A percentile compares a stretch with the other conserved stretches of the same genome.
Conservation (phyloP, 2,888 invertebrate species). For the Yponomeuta cagnagella region DNA sequence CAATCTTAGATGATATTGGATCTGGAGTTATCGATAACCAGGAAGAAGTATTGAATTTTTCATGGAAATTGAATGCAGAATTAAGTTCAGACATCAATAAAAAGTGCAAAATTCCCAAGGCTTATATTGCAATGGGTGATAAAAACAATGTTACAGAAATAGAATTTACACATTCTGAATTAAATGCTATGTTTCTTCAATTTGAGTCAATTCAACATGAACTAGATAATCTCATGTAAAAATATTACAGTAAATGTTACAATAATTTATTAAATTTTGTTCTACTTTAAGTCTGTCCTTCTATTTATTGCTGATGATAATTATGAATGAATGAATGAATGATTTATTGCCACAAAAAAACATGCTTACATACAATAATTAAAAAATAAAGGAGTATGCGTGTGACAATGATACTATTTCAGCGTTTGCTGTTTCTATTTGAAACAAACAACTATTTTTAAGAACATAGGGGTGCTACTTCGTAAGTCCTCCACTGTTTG, state of each 20-base stretch:
- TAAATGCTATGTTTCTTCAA: constrained; percentile 58
- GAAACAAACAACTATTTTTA: too few species aligned
- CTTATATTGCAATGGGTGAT: constrained; percentile 43
- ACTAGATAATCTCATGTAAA: constrained; percentile 50
- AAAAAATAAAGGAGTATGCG: too few species aligned
- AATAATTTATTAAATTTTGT: not conserved
- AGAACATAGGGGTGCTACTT: too few species aligned
- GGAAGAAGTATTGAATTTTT: constrained; percentile 39
- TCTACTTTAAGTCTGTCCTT: not conserved
- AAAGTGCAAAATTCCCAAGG: constrained; percentile 59
- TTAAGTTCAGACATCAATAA: constrained; percentile 58
- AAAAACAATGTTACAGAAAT: constrained; percentile 42
- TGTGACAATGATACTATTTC: too few species aligned
- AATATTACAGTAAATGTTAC: not conserved
- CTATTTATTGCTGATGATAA: too few species aligned
- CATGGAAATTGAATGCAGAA: constrained; percentile 63
- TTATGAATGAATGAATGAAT: too few species aligned
- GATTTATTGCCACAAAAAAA: too few species aligned
- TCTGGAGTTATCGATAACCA: constrained; percentile 32
- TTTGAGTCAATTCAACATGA: constrained; percentile 65
- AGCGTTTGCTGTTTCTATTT: too few species aligned
- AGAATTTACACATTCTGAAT: constrained; percentile 58
- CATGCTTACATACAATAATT: too few species aligned
- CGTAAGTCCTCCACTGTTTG: too few species aligned
- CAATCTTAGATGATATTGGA: constrained; percentile 48